Conservation (phyloP, 1,140 invertebrate species). For the Caerostris darwini region DNA sequence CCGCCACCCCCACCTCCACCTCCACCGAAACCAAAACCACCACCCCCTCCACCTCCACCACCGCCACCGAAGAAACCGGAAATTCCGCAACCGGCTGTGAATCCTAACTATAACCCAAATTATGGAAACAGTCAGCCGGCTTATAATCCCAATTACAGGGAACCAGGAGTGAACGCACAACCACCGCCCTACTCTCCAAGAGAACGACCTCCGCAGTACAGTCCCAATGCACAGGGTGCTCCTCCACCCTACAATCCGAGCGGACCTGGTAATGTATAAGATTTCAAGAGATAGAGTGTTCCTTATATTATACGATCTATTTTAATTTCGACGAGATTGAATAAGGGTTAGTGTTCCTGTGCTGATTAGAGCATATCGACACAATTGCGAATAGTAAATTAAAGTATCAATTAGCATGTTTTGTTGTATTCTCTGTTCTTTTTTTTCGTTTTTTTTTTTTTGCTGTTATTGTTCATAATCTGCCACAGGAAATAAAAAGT, state of each 20-base stretch:
- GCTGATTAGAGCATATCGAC: too few species aligned
- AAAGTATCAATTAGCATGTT: too few species aligned
- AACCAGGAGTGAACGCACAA: conserved; percentile 18
- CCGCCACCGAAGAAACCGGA: conserved; percentile 17
- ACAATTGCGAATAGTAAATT: too few species aligned
- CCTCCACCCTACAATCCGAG: conserved; percentile 46
- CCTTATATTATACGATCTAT: too few species aligned
- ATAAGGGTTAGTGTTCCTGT: too few species aligned
- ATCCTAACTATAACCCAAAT: conserved; percentile 36
- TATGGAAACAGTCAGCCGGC: conserved; percentile 39
- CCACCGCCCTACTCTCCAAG: conserved; percentile 32
- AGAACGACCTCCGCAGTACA: conserved; percentile 32
- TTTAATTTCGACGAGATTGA: too few species aligned
- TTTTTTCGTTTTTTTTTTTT: too few species aligned
- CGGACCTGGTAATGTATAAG: not conserved
- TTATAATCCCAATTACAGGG: conserved; percentile 60
- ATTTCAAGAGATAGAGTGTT: not conserved
- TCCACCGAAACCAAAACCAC: not conserved
- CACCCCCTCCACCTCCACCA: not conserved
- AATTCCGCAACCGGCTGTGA: not conserved
- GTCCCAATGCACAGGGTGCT: conserved; percentile 18
- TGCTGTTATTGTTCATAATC: too few species aligned
- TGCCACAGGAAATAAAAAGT: too few species aligned
- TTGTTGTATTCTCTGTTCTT: too few species aligned
- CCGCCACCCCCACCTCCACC: not conserved